A percentile compares a stretch with the other conserved stretches of the same genome.
Evolutionary conservation across 2,797 vertebrate genomes (phyloP).

Genomic region (Sebastiscus albofasciatus): DNA sequence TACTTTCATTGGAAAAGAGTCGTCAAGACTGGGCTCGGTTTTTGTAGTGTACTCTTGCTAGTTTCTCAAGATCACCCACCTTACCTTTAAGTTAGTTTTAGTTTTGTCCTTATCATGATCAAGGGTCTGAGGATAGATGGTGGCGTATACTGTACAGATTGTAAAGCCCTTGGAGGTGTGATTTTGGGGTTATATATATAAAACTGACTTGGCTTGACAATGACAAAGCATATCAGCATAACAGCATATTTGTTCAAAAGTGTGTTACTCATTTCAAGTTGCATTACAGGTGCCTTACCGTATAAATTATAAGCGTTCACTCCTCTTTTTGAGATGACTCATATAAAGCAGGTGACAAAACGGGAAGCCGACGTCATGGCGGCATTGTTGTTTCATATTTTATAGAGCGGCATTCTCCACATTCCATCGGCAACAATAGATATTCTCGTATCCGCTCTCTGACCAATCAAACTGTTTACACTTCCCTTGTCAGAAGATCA

Average conservation of each 20-base stretch:
- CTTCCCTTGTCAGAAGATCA: slow-evolving; percentile 63
- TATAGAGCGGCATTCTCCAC: slow-evolving; percentile 60
- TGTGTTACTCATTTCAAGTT: background rate
- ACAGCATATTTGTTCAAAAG: background rate
- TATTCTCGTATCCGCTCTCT: slow-evolving; percentile 50
- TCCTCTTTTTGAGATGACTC: slow-evolving; percentile 7
- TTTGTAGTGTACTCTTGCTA: too few relatives aligned
- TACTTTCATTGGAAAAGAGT: too few relatives aligned
- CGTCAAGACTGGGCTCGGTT: too few relatives aligned
- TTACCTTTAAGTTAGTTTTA: background rate
- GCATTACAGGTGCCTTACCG: background rate
- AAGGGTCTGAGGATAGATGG: background rate
- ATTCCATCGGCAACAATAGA: slow-evolving; percentile 75
- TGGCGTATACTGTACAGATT: background rate
- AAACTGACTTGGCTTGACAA: background rate
- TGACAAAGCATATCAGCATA: background rate
- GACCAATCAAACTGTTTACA: slow-evolving; percentile 67
- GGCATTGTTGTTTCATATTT: slow-evolving; percentile 42
- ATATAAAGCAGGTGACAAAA: slow-evolving; percentile 21
- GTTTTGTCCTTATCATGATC: background rate
- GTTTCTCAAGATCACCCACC: too few relatives aligned
- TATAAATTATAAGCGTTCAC: background rate
- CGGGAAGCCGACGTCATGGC: slow-evolving; percentile 30
- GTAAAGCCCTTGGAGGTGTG: background rate
- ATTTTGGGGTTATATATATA: background rate